phyloP scores from a whole-genome alignment of 1,140 invertebrate species.

The Hyposmocoma kahamanoa region DNA sequence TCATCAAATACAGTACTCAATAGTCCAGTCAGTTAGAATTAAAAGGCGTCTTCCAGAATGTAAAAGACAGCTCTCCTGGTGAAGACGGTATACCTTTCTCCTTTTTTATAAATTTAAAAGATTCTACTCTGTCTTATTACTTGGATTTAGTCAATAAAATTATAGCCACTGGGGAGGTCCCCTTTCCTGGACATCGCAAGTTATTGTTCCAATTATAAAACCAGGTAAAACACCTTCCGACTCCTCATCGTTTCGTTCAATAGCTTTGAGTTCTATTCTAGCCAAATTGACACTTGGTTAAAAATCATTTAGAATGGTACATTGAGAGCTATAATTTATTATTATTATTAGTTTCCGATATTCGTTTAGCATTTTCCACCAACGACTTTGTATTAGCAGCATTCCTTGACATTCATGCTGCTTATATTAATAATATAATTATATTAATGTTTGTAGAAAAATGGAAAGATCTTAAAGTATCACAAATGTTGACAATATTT shows the following conservation, averaged over 20 bases:
- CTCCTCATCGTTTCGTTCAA: neutral
- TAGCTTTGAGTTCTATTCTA: neutral
- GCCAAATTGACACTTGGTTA: neutral
- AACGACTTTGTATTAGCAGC: neutral
- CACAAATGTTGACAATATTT: slow-evolving; percentile 4
- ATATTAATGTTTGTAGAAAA: slow-evolving; percentile 13
- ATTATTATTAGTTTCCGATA: neutral
- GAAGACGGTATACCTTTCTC: neutral
- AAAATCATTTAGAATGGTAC: neutral
- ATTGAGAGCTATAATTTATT: neutral
- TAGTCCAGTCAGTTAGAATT: neutral
- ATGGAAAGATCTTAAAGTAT: slow-evolving; percentile 3
- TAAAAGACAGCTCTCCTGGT: neutral
- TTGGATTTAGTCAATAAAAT: neutral
- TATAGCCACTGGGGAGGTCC: neutral
- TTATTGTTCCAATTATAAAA: neutral
- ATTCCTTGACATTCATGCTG: neutral
- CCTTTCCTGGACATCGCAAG: neutral
- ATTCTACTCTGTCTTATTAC: neutral
- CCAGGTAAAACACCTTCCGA: neutral
- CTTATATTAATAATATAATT: slow-evolving; percentile 15
- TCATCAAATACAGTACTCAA: neutral
- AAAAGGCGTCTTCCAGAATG: neutral
- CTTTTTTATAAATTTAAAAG: neutral
- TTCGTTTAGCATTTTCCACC: neutral